Conservation (phyloP, 2,888 invertebrate genomes). For the Ceriagrion tenellum region DNA sequence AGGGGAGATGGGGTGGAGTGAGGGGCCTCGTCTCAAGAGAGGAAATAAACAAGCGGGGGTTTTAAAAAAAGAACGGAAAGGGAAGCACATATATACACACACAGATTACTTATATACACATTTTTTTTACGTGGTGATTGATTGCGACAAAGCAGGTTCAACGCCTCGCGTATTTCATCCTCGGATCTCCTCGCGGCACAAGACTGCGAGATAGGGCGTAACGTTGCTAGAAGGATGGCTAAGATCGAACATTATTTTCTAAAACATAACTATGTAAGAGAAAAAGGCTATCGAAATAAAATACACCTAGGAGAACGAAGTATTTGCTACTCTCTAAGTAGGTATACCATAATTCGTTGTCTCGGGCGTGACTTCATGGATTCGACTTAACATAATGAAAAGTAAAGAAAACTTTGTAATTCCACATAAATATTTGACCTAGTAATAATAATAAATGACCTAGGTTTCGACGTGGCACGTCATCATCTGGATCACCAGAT, state of each 20-base stretch:
- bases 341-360: too few relatives aligned
- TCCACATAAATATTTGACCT: too few relatives aligned
- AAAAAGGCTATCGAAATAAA: background rate
- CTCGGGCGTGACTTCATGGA: too few relatives aligned
- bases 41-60: background rate
- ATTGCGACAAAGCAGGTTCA: conserved; percentile 13
- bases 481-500: too few relatives aligned
- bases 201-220: background rate
- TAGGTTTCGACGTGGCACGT: too few relatives aligned
- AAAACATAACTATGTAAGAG: background rate
- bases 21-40: background rate
- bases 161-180: background rate
- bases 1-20: too few relatives aligned
- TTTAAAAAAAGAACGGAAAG: background rate
- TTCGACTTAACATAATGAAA: too few relatives aligned
- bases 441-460: too few relatives aligned
- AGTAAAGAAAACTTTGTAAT: too few relatives aligned
- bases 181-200: background rate
- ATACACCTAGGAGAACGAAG: background rate
- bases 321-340: too few relatives aligned
- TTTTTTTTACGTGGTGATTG: conserved; percentile 13
- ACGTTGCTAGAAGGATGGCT: background rate
- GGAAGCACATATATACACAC: background rate
- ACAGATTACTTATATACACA: background rate
- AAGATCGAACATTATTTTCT: background rate